Evolutionary conservation across 1,140 invertebrate species (phyloP).

Genomic region (Drosophila punjabiensis): DNA sequence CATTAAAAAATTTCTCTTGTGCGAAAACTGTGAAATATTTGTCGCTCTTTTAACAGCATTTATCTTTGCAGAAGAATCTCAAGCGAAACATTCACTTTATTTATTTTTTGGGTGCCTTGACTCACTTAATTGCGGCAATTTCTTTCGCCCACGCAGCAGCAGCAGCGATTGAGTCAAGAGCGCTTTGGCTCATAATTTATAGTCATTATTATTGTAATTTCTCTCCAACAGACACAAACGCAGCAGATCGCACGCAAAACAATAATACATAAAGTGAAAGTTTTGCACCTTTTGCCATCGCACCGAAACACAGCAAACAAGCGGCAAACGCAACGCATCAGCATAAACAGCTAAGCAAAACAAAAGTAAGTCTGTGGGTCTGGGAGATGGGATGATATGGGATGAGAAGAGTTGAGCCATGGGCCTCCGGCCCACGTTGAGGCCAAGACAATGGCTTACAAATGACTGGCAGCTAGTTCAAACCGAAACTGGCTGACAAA

Average conservation of each 20-base stretch:
- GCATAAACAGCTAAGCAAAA: constrained; percentile 58
- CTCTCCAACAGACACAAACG: constrained; percentile 38
- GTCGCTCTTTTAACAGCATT: constrained; percentile 14
- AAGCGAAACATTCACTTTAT: constrained; percentile 36
- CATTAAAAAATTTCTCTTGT: constrained; percentile 20
- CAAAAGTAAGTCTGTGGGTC: constrained; percentile 55
- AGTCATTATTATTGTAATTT: constrained; percentile 82
- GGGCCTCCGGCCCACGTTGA: constrained; percentile 46
- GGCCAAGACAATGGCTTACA: constrained; percentile 72
- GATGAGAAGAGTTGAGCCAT: constrained; percentile 62
- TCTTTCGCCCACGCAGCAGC: constrained; percentile 59
- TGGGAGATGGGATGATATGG: constrained; percentile 23
- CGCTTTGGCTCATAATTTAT: constrained; percentile 70
- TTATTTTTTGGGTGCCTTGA: constrained; percentile 45
- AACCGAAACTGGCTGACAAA: constrained; percentile 71
- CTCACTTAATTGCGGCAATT: constrained; percentile 71
- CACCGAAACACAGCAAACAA: constrained; percentile 36
- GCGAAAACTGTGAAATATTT: constrained; percentile 23
- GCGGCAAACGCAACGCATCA: constrained; percentile 69
- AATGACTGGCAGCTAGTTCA: constrained; percentile 70
- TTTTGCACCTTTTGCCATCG: constrained; percentile 70
- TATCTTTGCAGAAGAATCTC: constrained; percentile 44
- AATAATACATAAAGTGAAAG: constrained; percentile 79
- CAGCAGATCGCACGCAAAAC: constrained; percentile 75
- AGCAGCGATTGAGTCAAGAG: constrained; percentile 39